Percentiles rank a stretch among this genome's conserved stretches.
Evolutionary conservation across 30 jellyfish, hydroid and myxozoan species (phyloP).

Genomic region (Catostylus mosaicus): DNA sequence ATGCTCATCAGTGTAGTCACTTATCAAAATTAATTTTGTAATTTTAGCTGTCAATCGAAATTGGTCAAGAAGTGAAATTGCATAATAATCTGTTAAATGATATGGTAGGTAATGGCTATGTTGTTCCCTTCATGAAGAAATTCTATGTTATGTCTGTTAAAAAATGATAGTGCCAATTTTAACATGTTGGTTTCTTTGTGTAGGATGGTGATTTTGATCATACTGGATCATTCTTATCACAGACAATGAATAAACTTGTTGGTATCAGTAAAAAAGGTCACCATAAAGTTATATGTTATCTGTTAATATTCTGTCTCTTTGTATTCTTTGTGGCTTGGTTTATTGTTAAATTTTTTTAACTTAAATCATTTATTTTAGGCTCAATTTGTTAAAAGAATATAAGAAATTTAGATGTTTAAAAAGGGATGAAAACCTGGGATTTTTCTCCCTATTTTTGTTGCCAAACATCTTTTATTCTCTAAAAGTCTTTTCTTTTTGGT

Average conservation of each 20-base stretch:
- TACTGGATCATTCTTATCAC: conserved; percentile 84
- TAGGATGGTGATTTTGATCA: conserved; percentile 85
- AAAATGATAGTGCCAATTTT: background rate
- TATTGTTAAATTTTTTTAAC: conserved; percentile 74
- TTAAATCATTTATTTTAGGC: background rate
- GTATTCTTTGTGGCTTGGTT: conserved; percentile 88
- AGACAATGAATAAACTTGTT: conserved; percentile 83
- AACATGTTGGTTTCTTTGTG: background rate
- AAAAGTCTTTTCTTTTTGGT: background rate
- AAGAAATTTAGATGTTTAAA: no score
- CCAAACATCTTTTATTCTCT: background rate
- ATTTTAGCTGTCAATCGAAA: conserved; percentile 90
- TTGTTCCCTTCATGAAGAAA: background rate
- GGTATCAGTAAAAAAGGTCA: conserved; percentile 85
- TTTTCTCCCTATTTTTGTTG: no score
- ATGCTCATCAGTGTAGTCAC: no score
- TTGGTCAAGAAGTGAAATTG: conserved; percentile 90
- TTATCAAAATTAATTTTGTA: no score
- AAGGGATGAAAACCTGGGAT: background rate
- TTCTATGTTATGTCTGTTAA: background rate
- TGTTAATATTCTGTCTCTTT: conserved; percentile 78
- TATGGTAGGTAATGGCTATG: conserved; percentile 68
- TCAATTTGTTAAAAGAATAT: background rate
- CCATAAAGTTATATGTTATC: conserved; percentile 84
- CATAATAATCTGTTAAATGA: conserved; percentile 84